Base-by-base conservation (phyloP, 2,113 vertebrate genomes). In the Synchiropus splendidus region DNA sequence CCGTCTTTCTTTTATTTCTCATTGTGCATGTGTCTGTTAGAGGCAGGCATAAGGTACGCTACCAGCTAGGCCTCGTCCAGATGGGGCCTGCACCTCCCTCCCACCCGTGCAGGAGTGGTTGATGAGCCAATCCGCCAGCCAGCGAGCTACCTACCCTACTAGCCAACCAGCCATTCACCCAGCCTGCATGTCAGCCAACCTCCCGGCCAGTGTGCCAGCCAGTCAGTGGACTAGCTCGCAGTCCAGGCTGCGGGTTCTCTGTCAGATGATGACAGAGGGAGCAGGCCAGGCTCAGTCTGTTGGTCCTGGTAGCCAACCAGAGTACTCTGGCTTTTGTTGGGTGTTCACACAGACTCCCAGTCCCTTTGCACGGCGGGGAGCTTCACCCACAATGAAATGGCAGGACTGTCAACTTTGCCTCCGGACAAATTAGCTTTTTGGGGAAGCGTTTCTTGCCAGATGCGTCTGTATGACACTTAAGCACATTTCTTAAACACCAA, bases 111-210 rank as follows among this genome's bases (percentile, higher is more conserved):
- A 57, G 51, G 47, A 54, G 40, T 53, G 55, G 50, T 27, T 46
- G 61, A 64, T 5, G 31, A 69, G 62, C 61, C 58, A 70, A 61
- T 45, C 69, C 47, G 47, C 54, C 43, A 71, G 59, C 61, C 69
- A 72, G 70, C 61, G 63, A 72, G 52, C 62, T 61, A 59, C 62
- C 66, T 58, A 42, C 30, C 67, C 58, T 42, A 48, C 48, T 68
- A 74, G 72, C 72, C 77, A 75, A 73, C 54, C 67, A 72, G 74
- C 63, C 67, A 72, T 65, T 63, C 54, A 61, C 54, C 58, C 67
- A 58, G 59, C 64, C 66, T 64, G 64, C 21, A 27, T 27, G 21
- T 27, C 21, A 27, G 21, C 21, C 21, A 27, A 27, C 53, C 57
- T 34, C 45, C 43, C 62, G 51, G 58, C 52, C 55, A 64, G 63